Percentiles rank a stretch among this genome's conserved stretches.
phyloP scores from a whole-genome alignment of 2,113 vertebrate species.

The Peromyscus californicus region DNA sequence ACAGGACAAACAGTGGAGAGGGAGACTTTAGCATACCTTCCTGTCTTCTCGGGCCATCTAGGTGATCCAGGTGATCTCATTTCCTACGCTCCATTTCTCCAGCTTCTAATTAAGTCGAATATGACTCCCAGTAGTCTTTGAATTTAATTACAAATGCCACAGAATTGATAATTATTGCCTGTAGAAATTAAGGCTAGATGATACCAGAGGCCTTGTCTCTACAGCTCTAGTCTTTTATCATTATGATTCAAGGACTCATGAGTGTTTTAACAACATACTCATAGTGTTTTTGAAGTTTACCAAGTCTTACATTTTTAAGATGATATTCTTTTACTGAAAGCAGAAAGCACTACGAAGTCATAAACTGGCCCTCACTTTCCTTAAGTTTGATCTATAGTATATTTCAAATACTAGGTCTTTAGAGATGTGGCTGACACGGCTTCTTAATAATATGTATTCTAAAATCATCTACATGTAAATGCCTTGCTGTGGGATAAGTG shows the following conservation, averaged over 20 bases:
- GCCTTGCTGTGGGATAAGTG: too few species aligned
- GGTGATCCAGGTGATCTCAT: conserved; percentile 47
- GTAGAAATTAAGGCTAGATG: conserved; percentile 61
- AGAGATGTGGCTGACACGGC: neutral
- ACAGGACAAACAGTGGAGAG: accelerated
- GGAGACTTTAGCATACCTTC: too few species aligned
- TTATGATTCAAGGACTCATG: neutral
- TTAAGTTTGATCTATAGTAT: neutral
- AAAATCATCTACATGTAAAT: neutral
- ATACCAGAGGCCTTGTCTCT: neutral
- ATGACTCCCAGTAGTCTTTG: conserved; percentile 64
- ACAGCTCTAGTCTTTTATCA: neutral
- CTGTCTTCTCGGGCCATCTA: neutral
- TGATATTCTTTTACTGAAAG: neutral
- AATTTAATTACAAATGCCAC: conserved; percentile 75
- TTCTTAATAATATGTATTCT: neutral
- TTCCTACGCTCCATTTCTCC: conserved; percentile 64
- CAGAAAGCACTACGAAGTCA: neutral
- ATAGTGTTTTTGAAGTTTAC: neutral
- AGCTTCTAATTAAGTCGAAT: conserved; percentile 68
- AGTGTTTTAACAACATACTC: neutral
- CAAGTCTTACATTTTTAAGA: neutral
- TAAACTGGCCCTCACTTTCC: neutral
- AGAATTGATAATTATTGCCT: conserved; percentile 66
- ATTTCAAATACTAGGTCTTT: too few species aligned